Evolutionary conservation across 2,113 vertebrate genomes (phyloP).

Genomic region (Ibidorhyncha struthersii): DNA sequence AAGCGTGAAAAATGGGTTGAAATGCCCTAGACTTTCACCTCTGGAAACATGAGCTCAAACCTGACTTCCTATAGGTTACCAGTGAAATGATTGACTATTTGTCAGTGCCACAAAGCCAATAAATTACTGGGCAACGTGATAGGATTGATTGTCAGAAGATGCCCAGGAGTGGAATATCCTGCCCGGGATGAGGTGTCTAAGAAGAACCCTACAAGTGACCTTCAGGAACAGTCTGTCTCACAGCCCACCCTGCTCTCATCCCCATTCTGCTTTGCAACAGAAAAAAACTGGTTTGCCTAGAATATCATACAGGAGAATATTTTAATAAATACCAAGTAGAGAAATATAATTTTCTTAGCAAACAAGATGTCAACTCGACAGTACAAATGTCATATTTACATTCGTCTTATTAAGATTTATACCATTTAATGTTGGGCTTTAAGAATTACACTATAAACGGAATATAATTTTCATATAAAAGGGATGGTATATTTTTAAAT

Average conservation of each 20-base stretch:
- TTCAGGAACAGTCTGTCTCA: background rate
- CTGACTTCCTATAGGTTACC: background rate
- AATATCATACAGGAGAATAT: conserved; percentile 26
- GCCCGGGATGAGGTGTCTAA: background rate
- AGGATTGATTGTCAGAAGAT: conserved; percentile 23
- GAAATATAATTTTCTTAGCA: conserved; percentile 69
- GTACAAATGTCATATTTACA: conserved; percentile 68
- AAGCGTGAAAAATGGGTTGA: conserved; percentile 20
- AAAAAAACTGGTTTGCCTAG: background rate
- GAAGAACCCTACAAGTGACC: background rate
- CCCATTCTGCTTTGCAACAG: background rate
- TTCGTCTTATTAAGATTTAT: conserved; percentile 75
- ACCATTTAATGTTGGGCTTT: conserved; percentile 63
- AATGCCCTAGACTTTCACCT: conserved; percentile 40
- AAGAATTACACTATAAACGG: conserved; percentile 71
- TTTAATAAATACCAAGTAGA: conserved; percentile 56
- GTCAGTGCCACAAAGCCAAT: conserved; percentile 12
- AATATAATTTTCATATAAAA: conserved; percentile 68
- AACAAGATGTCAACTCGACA: conserved; percentile 58
- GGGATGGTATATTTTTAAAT: conserved; percentile 70
- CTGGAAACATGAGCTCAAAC: conserved; percentile 18
- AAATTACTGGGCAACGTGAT: conserved; percentile 5
- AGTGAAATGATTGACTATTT: background rate
- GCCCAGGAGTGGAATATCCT: background rate
- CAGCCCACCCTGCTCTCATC: background rate